Base-by-base conservation (phyloP, 2,888 invertebrate genomes). In the Dione vanillae region DNA sequence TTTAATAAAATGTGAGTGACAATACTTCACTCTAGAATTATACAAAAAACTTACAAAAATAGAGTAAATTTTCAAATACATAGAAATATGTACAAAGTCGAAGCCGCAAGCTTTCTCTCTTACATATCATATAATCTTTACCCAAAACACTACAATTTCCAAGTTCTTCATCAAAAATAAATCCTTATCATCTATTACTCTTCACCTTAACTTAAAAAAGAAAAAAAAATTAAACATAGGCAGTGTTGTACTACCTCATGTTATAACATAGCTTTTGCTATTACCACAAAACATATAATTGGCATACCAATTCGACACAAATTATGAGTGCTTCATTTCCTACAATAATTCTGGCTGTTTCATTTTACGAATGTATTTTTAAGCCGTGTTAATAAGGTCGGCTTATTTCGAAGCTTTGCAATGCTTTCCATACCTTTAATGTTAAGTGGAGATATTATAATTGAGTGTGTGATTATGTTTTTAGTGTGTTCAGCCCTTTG, bases 241-340 rank as follows among this genome's bases (percentile, higher is more conserved):
- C 12, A 12, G 11, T 6, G 19, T 43, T 19, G 6, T 37, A 49
- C 12, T n/a, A 45, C 14, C 10, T 10, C 12, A 67, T 69, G 66
- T 66, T 72, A 45, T 69, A 56, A 61, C 70, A 73, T 68, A 71
- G 71, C 73, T 73, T 73, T 76, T 76, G 78, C 78, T 77, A 68
- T 45, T 71, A 72, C 78, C 76, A 74, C 76, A 74, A 78, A 78
- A 81, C 78, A 78, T 82, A 80, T 81, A 81, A 82, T 82, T 79
- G 78, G 78, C 70, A 73, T 76, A 78, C 78, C 83, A 83, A 82
- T 83, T 82, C 78, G 77, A 79, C 81, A 80, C 81, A 77, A 83
- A 82, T 82, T 82, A 84, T 79, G 77, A 75, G 78, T 71, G 78
- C 76, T 79, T 80, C 79, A 82, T 82, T 82, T 79, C 76, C 76